phyloP scores from a whole-genome alignment of 2,797 vertebrate genomes.

The Bryconaethiops microstoma region DNA sequence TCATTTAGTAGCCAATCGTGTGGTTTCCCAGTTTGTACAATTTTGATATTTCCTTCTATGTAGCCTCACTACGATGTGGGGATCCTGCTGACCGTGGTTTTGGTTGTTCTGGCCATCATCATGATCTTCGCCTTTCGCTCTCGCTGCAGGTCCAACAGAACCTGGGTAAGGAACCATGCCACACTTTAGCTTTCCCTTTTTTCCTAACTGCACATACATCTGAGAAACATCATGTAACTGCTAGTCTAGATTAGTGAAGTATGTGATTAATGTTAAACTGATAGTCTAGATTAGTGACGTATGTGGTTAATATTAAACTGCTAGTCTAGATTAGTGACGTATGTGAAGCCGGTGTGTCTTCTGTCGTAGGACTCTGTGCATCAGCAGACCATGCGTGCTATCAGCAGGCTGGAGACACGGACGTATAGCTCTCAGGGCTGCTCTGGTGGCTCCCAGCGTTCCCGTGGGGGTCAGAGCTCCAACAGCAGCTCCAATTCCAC shows the following conservation, averaged over 20 bases:
- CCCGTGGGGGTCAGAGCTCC: slow-evolving; percentile 78
- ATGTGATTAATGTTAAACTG: neutral
- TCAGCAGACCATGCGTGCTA: slow-evolving; percentile 90
- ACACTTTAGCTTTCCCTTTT: neutral
- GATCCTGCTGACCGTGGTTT: slow-evolving; percentile 91
- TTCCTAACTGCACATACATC: neutral
- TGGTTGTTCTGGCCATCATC: slow-evolving; percentile 86
- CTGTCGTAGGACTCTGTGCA: slow-evolving; percentile 85
- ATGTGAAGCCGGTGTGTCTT: too few species aligned
- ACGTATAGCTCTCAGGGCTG: slow-evolving; percentile 82
- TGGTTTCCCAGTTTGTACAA: neutral
- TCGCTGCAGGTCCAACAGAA: slow-evolving; percentile 88
- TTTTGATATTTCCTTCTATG: slow-evolving; percentile 18
- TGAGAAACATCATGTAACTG: too few species aligned
- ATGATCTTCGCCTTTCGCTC: slow-evolving; percentile 89
- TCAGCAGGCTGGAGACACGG: slow-evolving; percentile 87
- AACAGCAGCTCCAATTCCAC: slow-evolving; percentile 91
- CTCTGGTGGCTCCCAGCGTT: slow-evolving; percentile 70
- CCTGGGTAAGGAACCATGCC: slow-evolving; percentile 77
- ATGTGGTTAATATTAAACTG: too few species aligned
- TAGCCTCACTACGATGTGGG: slow-evolving; percentile 92
- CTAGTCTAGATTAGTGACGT: too few species aligned
- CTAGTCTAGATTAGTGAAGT: too few species aligned
- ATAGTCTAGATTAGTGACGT: neutral
- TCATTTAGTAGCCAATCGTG: neutral